These are phyloP conservation scores for Oceanites oceanicus DNA, from an alignment of 2,113 vertebrate species.

Conservation along the genomic window DNA sequence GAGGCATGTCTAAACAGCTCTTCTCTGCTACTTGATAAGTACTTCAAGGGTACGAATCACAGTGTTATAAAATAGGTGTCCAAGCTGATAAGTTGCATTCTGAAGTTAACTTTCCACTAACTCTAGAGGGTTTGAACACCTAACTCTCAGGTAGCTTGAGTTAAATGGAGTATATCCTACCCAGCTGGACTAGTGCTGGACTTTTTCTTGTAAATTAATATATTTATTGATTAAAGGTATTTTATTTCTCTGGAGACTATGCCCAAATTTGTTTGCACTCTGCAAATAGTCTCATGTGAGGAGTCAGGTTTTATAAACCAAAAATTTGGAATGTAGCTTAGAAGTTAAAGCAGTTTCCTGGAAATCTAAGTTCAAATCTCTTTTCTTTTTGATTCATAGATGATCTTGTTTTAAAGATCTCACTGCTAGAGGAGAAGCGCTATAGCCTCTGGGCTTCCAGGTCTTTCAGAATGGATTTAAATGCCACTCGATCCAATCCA, in stretches of 20 bases:
- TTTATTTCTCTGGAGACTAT: background rate
- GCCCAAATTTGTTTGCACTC: background rate
- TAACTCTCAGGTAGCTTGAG: background rate
- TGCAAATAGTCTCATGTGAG: background rate
- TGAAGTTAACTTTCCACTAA: background rate
- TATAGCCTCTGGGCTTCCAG: background rate
- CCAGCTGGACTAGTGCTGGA: fast-evolving
- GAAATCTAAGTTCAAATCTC: background rate
- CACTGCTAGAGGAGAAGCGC: background rate
- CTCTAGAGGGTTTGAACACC: background rate
- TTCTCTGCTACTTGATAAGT: background rate
- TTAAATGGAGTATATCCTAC: background rate
- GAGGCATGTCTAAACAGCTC: background rate
- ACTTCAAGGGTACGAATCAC: background rate
- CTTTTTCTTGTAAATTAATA: background rate
- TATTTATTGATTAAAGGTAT: background rate
- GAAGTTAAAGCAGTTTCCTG: background rate
- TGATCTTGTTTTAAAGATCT: background rate
- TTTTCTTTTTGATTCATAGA: background rate
- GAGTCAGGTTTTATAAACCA: background rate
- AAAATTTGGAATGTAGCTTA: background rate
- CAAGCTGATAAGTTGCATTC: background rate
- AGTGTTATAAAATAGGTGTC: background rate
- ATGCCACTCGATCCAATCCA: background rate
- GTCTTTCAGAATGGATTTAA: background rate